Percentiles rank a stretch among this genome's conserved stretches.
phyloP scores from a whole-genome alignment of 2,888 invertebrate species.

The Coecobrya sp. region DNA sequence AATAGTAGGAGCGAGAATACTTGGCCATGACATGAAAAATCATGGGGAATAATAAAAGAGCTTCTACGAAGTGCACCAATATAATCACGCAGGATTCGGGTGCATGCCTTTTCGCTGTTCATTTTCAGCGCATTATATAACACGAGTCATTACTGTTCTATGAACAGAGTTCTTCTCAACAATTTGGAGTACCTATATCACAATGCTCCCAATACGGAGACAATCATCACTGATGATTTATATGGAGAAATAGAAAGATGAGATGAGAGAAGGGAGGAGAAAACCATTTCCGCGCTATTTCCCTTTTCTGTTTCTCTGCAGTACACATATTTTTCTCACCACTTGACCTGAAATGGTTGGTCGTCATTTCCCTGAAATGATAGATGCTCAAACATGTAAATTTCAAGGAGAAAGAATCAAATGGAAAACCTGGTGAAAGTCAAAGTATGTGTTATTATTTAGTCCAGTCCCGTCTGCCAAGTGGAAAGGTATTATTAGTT shows the following conservation, averaged over 20 bases:
- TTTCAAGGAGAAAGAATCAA: slow-evolving; percentile 27
- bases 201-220: slow-evolving; percentile 31
- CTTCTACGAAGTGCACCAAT: neutral
- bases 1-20: neutral
- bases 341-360: slow-evolving; percentile 65
- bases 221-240: slow-evolving; percentile 62
- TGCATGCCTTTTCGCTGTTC: slow-evolving; percentile 21
- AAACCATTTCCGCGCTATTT: slow-evolving; percentile 70
- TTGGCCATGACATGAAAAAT: slow-evolving; percentile 59
- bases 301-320: slow-evolving; percentile 26
- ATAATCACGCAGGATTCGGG: neutral
- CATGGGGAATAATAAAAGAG: slow-evolving; percentile 44
- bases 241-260: slow-evolving; percentile 43
- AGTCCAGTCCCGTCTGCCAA: neutral
- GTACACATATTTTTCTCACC: slow-evolving; percentile 53
- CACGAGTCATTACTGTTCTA: neutral
- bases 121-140: neutral
- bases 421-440: slow-evolving; percentile 23
- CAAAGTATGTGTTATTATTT: neutral
- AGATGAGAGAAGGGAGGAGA: slow-evolving; percentile 59
- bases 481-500: slow-evolving; percentile 54
- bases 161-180: neutral
- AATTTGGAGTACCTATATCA: neutral
- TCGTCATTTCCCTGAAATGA: slow-evolving; percentile 2
- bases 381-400: slow-evolving; percentile 58